Evolutionary conservation across 1,140 invertebrate species (phyloP), one percentile per base, ranked within the genome.

Genomic region (Oncopodura yosiiana): DNA sequence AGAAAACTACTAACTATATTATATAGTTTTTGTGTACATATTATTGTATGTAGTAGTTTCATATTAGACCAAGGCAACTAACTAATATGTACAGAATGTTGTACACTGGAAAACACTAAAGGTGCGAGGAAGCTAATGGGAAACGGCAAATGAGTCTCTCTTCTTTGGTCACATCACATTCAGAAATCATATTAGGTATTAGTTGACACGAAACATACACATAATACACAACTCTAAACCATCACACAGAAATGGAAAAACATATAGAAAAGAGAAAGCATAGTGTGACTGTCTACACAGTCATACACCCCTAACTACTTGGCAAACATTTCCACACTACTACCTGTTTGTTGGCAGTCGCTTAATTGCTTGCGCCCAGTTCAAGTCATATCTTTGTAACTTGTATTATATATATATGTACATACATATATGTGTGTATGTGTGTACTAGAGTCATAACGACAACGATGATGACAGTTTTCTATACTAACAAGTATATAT

Each of bases 141-240:
- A 54, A 46, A 54, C 52, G 36, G 52, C 37, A 54, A 54, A 45
- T 48, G 52, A 54, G 52, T 44, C 52, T 44, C 23, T 11, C 27
- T 38, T 55, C 43, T 55, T 55, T 50, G 46, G 46, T 56, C 48
- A 56, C 54, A 51, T 51, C 46, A 56, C 39, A 49, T 34, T n/a
- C 27, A 43, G 41, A 56, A 56, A 56, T 56, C 54, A 51, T 56
- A 56, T 56, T 56, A 56, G 48, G 24, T 50, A 50, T 56, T 56
- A 56, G 54, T 50, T 45, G 37, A 50, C 54, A 46, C 53, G 46
- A 56, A 46, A 50, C 14, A 56, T 29, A 42, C 45, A 55, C n/a
- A n/a, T n/a, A n/a, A n/a, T n/a, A n/a, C n/a, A n/a, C n/a, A n/a
- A n/a, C n/a, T n/a, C n/a, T n/a, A n/a, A n/a, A n/a, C n/a, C n/a